Evolutionary conservation across 1,140 invertebrate genomes (phyloP), one percentile per base, ranked within the genome.

Genomic region (Lepidurus couesii): DNA sequence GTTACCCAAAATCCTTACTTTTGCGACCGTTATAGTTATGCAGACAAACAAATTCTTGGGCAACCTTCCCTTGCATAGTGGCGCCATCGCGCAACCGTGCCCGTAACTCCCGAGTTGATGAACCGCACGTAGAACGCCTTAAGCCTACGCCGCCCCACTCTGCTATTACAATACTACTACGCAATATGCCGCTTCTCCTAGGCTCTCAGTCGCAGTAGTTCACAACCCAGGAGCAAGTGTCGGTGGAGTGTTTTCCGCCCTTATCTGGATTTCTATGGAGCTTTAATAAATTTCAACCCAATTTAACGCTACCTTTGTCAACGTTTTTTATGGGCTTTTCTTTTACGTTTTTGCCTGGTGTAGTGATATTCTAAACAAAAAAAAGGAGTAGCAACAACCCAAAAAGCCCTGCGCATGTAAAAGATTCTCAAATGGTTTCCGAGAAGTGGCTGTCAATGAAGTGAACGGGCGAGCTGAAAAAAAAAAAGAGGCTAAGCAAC

Each of bases 231-330:
- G 53, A 65, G 53, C 9, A 16, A 65, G 53, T 65, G 8, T 5
- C 21, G 6, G 10, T 11, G 53, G 1, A n/a, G 53, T 65, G 21
- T 7, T 4, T 21, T 65, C 13, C 3, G 53, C 13, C 53, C 4
- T 65, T 65, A 65, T 21, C 53, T 65, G 53, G 53, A 65, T 65
- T 65, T n/a, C 53, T 65, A 8, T 65, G 53, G 21, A 65, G 16
- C 4, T 65, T 13, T 13, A 13, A n/a, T 10, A 65, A 65, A 4
- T 34, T 34, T 34, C 34, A 34, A 34, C 2, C 34, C 34, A 3
- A 34, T 34, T 34, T 34, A 34, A 34, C 26, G 34, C 34, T 34
- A 34, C 34, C 34, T 34, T 2, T 34, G 34, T 34, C 34, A 34
- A 34, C 4, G 34, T 34, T 34, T 34, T 34, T 34, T 34, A 34